Evolutionary conservation across 2,888 invertebrate species (phyloP).

Genomic region (Ophraella communa): DNA sequence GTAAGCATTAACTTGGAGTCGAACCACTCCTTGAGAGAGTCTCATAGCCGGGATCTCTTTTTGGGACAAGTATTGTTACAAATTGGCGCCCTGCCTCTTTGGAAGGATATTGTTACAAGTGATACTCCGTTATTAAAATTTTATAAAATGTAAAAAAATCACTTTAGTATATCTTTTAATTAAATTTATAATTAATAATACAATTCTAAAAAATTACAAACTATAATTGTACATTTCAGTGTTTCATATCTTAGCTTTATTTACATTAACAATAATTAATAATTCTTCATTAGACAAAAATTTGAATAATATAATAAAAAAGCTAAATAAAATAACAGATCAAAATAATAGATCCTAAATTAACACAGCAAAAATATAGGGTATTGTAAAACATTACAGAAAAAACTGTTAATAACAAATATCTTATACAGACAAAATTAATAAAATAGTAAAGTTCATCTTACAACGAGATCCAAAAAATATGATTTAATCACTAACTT

Average conservation of each 20-base stretch:
- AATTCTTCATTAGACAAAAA: conserved; percentile 26
- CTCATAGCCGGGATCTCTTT: too few relatives aligned
- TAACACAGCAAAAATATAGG: conserved; percentile 24
- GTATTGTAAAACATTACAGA: conserved; percentile 4
- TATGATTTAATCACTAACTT: background rate
- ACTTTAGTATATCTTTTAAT: conserved; percentile 23
- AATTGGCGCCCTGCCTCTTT: too few relatives aligned
- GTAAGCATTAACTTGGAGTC: too few relatives aligned
- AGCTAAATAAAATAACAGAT: conserved; percentile 28
- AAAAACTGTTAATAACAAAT: conserved; percentile 1
- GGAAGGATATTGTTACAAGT: too few relatives aligned
- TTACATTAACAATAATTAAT: conserved; percentile 34
- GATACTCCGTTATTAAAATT: too few relatives aligned
- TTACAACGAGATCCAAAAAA: background rate
- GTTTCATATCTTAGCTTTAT: conserved; percentile 30
- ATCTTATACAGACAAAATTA: conserved; percentile 4
- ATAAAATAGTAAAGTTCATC: background rate
- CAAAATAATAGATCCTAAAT: conserved; percentile 33
- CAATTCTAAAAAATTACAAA: conserved; percentile 43
- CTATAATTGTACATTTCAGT: conserved; percentile 45
- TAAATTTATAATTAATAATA: conserved; percentile 24
- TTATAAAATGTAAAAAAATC: background rate
- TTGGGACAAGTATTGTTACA: too few relatives aligned
- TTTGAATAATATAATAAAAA: conserved; percentile 24
- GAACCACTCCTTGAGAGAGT: too few relatives aligned